phyloP scores from a whole-genome alignment of 2,113 vertebrate genomes.

The Hucho hucho region DNA sequence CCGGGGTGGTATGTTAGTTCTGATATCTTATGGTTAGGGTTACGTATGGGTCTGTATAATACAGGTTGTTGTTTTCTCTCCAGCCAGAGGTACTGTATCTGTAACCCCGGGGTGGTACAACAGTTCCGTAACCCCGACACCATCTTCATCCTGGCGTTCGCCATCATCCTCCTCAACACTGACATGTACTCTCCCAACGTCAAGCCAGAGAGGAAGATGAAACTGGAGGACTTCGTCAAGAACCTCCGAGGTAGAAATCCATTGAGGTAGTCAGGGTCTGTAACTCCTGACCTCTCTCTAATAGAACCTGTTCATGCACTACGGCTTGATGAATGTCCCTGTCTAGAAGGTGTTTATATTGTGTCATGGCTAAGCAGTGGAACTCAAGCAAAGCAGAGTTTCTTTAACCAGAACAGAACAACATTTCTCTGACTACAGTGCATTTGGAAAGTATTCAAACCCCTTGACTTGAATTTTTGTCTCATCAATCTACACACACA shows the following conservation, averaged over 20 bases:
- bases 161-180: constrained; percentile 89
- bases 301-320: neutral
- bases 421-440: too few species aligned
- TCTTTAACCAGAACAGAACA: neutral
- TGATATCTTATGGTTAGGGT: constrained; percentile 5
- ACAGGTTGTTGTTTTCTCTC: neutral
- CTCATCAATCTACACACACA: too few species aligned
- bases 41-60: too few species aligned
- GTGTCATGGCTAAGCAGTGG: neutral
- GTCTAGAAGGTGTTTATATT: neutral
- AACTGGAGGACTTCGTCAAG: constrained; percentile 89
- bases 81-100: constrained; percentile 92
- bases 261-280: too few species aligned
- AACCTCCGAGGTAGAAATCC: constrained; percentile 84
- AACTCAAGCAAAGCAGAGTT: neutral
- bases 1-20: constrained; percentile 86
- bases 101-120: constrained; percentile 87
- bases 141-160: constrained; percentile 91
- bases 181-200: constrained; percentile 94
- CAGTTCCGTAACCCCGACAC: constrained; percentile 91
- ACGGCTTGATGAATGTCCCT: too few species aligned
- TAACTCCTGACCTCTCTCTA: neutral
- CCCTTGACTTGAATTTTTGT: too few species aligned
- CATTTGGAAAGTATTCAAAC: too few species aligned
- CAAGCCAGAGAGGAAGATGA: constrained; percentile 91